These are phyloP conservation scores for Myotis vivesi DNA, from an alignment of 2,797 vertebrate genomes.

Conservation along the genomic window DNA sequence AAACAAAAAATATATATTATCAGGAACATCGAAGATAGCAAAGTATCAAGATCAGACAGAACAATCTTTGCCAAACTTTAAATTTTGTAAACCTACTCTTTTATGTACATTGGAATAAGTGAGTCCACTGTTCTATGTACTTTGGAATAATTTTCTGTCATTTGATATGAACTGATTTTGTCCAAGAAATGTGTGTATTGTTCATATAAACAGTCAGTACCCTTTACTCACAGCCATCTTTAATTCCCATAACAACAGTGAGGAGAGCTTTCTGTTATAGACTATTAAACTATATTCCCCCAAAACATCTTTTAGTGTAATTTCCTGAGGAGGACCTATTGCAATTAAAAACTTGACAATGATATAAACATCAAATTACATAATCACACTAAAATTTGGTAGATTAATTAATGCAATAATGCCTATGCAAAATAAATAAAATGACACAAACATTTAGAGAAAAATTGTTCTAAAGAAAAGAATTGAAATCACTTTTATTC, in stretches of 20 bases:
- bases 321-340: background rate
- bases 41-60: background rate
- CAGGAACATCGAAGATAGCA: slow-evolving; percentile 2
- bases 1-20: background rate
- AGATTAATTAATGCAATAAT: background rate
- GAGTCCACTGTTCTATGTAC: background rate
- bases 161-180: background rate
- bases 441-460: background rate
- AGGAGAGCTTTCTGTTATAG: background rate
- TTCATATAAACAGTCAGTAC: background rate
- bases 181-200: background rate
- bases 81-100: background rate
- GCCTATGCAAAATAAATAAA: background rate
- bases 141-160: background rate
- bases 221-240: background rate
- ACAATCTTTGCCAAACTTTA: background rate
- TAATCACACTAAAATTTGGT: background rate
- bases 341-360: background rate
- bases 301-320: background rate
- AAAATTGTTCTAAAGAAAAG: background rate
- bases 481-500: background rate
- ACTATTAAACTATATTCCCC: background rate
- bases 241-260: background rate
- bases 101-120: background rate
- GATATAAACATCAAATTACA: background rate